phyloP scores from a whole-genome alignment of 2,113 vertebrate genomes.

The Serinus canaria region DNA sequence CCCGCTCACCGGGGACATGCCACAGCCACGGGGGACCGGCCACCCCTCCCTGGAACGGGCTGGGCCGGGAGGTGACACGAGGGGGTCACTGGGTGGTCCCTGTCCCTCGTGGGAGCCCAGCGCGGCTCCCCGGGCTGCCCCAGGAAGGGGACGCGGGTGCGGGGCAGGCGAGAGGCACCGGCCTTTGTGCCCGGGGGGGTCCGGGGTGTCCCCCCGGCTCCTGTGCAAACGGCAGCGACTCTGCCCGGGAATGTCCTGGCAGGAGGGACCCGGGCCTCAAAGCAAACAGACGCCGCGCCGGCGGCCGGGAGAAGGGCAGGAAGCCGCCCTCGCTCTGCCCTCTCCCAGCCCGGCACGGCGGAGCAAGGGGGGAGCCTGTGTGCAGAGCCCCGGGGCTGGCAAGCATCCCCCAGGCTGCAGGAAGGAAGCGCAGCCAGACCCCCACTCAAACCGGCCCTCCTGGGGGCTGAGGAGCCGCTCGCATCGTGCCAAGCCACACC shows the following conservation, averaged over 20 bases:
- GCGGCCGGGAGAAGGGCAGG: not conserved
- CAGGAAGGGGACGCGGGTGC: accelerated
- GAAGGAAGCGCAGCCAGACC: not conserved
- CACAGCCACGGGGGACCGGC: not conserved
- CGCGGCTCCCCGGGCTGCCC: not conserved
- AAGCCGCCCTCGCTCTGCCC: not conserved
- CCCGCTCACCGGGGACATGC: not conserved
- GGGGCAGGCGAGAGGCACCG: not conserved
- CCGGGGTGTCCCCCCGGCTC: not conserved
- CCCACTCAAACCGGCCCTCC: not conserved
- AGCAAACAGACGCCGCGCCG: constrained; percentile 24
- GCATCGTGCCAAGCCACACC: accelerated
- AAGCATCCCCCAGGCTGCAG: not conserved
- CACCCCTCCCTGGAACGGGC: not conserved
- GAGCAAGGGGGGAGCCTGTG: accelerated
- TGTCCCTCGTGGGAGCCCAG: not conserved
- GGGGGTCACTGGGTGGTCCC: not conserved
- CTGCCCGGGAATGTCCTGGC: constrained; percentile 55
- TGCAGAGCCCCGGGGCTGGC: accelerated
- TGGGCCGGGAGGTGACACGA: not conserved
- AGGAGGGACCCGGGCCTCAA: constrained; percentile 56
- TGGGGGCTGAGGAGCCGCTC: not conserved
- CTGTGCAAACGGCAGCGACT: not conserved
- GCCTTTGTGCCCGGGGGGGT: not conserved
- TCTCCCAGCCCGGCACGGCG: not conserved